These are phyloP conservation scores for Nettapus auritus DNA, from an alignment of 2,113 vertebrate genomes.

Conservation along the genomic window DNA sequence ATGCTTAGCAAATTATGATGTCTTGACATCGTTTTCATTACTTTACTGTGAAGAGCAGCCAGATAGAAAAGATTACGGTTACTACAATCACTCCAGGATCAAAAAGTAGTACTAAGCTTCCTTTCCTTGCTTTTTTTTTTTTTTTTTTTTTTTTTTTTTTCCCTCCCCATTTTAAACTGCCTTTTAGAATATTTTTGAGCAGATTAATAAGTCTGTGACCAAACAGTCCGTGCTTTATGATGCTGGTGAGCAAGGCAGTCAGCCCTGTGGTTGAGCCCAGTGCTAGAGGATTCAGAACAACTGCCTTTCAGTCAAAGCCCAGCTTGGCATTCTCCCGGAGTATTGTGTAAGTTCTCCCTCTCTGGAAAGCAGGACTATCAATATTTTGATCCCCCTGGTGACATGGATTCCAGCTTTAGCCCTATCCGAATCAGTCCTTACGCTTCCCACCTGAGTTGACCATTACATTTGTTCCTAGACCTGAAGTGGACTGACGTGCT, in stretches of 20 bases:
- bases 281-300: neutral
- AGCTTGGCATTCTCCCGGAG: neutral
- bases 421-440: neutral
- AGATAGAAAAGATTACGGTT: conserved; percentile 46
- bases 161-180: conserved; percentile 20
- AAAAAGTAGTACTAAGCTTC: conserved; percentile 16
- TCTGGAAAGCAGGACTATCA: neutral
- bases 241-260: neutral
- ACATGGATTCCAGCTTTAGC: neutral
- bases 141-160: neutral
- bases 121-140: neutral
- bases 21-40: conserved; percentile 9
- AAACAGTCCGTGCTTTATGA: neutral
- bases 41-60: neutral
- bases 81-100: conserved; percentile 17
- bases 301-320: conserved; percentile 6
- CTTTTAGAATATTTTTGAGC: neutral
- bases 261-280: accelerated
- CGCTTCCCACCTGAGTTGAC: neutral
- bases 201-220: neutral
- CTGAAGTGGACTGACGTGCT: neutral
- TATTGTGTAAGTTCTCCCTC: neutral
- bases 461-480: neutral
- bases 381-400: neutral
- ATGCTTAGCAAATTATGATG: conserved; percentile 34